Conservation (phyloP, 2,888 invertebrate species). For the Lasius fuliginosus region DNA sequence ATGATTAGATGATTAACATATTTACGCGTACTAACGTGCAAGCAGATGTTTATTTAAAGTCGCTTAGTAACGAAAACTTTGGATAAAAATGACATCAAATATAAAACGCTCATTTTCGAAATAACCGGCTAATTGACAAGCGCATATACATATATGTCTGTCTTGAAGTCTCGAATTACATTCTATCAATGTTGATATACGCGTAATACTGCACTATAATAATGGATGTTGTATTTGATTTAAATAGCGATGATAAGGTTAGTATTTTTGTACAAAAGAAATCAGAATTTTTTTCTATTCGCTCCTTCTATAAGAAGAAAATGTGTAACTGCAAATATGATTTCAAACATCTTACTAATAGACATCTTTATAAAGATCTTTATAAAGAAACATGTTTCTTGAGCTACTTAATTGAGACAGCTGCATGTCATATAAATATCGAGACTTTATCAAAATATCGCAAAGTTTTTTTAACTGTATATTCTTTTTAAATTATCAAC, state of each 20-base stretch:
- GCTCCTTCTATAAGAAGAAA: too few species aligned
- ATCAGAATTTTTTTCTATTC: neutral
- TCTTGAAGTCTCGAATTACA: neutral
- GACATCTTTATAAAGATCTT: neutral
- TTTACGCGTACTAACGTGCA: neutral
- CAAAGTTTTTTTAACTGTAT: neutral
- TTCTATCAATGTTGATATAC: neutral
- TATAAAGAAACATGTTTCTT: neutral
- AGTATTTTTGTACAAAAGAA: neutral
- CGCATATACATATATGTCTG: neutral
- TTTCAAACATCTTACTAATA: neutral
- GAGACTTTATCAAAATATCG: neutral
- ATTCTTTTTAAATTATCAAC: neutral
- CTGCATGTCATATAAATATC: neutral
- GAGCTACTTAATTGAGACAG: neutral
- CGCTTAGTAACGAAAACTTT: neutral
- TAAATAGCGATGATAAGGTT: neutral
- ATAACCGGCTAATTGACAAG: neutral
- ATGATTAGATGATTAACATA: too few species aligned
- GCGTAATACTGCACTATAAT: neutral
- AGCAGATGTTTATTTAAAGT: slow-evolving; percentile 18
- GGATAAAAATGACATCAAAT: slow-evolving; percentile 12
- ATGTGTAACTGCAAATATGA: neutral
- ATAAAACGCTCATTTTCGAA: neutral
- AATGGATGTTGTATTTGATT: neutral